phyloP scores from a whole-genome alignment of 2,888 invertebrate species.

The Eupithecia vulgata region DNA sequence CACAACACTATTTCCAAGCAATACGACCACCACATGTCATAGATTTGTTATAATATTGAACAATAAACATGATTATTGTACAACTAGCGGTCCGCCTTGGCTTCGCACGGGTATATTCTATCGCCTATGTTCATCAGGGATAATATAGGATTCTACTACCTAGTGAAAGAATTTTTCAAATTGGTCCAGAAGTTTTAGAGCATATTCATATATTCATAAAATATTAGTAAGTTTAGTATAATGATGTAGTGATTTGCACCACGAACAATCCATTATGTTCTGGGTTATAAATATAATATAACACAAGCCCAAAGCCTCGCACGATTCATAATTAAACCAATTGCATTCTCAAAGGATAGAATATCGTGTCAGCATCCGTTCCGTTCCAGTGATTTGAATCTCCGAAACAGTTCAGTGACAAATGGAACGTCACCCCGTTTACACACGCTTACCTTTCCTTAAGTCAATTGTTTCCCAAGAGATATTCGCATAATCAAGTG shows the following conservation, averaged over 20 bases:
- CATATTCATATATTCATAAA: no score
- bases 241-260: no score
- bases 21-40: background rate
- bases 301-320: background rate
- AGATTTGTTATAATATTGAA: background rate
- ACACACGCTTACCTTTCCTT: conserved; percentile 22
- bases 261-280: background rate
- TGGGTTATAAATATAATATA: background rate
- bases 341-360: background rate
- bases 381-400: conserved; percentile 37
- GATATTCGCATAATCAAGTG: conserved; percentile 13
- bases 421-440: conserved; percentile 20
- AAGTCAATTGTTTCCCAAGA: conserved; percentile 4
- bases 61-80: no score
- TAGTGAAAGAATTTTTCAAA: no score
- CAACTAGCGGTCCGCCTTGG: no score
- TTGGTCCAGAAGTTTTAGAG: no score
- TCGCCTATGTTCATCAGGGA: no score
- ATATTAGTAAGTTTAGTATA: no score
- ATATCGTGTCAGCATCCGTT: conserved; percentile 17
- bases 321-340: conserved; percentile 4
- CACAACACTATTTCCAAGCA: background rate
- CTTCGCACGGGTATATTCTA: no score
- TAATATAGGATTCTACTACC: no score
- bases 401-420: conserved; percentile 12